phyloP scores from a whole-genome alignment of 1,140 invertebrate species.

The Ooceraea biroi region DNA sequence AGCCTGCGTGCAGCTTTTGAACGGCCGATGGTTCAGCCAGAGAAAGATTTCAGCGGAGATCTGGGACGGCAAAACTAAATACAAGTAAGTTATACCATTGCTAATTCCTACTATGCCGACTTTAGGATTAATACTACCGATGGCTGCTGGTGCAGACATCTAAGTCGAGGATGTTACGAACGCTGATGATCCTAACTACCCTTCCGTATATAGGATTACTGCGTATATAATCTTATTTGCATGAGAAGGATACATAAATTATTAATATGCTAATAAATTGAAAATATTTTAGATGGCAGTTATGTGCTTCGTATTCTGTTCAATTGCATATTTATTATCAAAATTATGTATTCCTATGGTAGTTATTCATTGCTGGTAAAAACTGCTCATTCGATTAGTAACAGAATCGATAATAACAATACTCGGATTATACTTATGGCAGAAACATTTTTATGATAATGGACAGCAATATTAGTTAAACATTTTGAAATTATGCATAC shows the following conservation, averaged over 20 bases:
- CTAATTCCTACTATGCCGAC: constrained; percentile 33
- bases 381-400: background rate
- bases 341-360: background rate
- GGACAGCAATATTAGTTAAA: background rate
- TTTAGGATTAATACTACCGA: constrained; percentile 4
- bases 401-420: background rate
- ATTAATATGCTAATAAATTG: background rate
- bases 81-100: constrained; percentile 87
- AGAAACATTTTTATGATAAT: background rate
- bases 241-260: too few relatives aligned
- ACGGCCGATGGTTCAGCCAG: constrained; percentile 97
- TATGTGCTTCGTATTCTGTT: too few relatives aligned
- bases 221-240: too few relatives aligned
- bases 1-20: constrained; percentile 94
- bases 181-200: background rate
- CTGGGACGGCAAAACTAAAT: constrained; percentile 99
- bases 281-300: background rate
- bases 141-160: constrained; percentile 32
- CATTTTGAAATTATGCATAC: background rate
- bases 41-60: constrained; percentile 93
- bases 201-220: too few relatives aligned
- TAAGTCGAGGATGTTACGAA: background rate
- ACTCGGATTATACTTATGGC: too few relatives aligned
- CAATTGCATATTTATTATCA: too few relatives aligned
- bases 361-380: constrained; percentile 28